A percentile compares a stretch with the other conserved stretches of the same genome.
phyloP scores from a whole-genome alignment of 2,888 invertebrate genomes.

The Agrotis puta region DNA sequence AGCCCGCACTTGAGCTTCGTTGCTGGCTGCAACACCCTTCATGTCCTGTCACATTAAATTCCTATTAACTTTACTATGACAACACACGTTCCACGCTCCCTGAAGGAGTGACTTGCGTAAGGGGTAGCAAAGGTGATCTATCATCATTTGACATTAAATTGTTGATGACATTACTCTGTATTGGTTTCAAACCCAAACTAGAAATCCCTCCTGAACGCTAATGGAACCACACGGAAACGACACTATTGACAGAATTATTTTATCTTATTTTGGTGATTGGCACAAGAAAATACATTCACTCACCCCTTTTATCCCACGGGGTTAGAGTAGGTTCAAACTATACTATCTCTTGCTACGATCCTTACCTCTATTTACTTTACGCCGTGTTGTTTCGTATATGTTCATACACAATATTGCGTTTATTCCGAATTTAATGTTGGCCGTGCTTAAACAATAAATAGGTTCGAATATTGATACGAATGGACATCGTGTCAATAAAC shows the following conservation, averaged over 20 bases:
- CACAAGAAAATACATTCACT: constrained; percentile 4
- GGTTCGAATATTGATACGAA: background rate
- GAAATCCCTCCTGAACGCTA: background rate
- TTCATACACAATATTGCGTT: background rate
- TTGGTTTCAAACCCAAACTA: constrained; percentile 2
- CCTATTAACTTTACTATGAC: too few relatives aligned
- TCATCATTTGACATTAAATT: constrained; percentile 29
- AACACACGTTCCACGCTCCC: background rate
- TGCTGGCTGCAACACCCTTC: too few relatives aligned
- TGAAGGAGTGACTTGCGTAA: constrained; percentile 1
- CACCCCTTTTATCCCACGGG: background rate
- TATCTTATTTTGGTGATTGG: background rate
- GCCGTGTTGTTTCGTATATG: background rate
- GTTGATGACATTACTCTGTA: constrained; percentile 3
- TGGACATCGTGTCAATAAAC: constrained; percentile 10
- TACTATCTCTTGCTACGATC: background rate
- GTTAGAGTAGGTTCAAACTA: background rate
- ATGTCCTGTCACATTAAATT: too few relatives aligned
- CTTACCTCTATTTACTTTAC: background rate
- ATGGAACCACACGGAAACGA: background rate
- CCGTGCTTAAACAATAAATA: background rate
- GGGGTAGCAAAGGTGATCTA: constrained; percentile 3
- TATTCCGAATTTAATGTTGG: background rate
- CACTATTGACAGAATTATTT: background rate
- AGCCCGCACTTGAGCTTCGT: too few relatives aligned